Evolutionary conservation across 2,797 vertebrate genomes (phyloP).

Genomic region (Ispidina picta): DNA sequence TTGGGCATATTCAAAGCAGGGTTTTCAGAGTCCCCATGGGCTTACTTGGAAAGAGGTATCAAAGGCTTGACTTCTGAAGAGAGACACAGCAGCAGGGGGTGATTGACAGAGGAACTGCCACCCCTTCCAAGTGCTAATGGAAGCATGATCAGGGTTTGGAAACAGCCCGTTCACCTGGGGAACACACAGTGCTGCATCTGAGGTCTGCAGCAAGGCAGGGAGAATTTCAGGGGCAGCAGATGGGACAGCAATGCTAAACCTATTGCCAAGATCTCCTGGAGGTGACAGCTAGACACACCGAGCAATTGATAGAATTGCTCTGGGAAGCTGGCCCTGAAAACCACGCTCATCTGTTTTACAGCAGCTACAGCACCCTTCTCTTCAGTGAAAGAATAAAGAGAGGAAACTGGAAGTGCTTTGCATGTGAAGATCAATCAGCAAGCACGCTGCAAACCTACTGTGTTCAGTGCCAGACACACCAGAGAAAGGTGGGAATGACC

Average conservation of each 20-base stretch:
- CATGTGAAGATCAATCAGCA: background rate
- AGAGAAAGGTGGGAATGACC: background rate
- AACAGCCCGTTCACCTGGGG: background rate
- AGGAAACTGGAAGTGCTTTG: background rate
- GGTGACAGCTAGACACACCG: background rate
- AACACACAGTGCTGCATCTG: background rate
- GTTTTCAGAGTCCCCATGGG: background rate
- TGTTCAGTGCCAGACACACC: background rate
- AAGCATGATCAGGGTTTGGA: conserved; percentile 26
- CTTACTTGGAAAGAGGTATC: conserved; percentile 21
- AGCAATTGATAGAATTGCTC: background rate
- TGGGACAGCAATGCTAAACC: background rate
- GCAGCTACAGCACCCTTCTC: background rate
- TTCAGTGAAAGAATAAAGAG: background rate
- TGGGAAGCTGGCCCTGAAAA: background rate
- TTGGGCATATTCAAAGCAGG: background rate
- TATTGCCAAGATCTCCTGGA: background rate
- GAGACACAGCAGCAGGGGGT: background rate
- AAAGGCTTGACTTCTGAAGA: conserved; percentile 44
- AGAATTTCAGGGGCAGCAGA: background rate
- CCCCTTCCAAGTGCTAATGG: conserved; percentile 43
- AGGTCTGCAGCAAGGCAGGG: background rate
- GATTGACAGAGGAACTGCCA: conserved; percentile 21
- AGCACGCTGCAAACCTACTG: background rate
- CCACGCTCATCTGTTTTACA: background rate